A percentile compares a stretch with the other conserved stretches of the same genome.
Conservation (phyloP, 2,113 vertebrate species). For the Struthidea cinerea region DNA sequence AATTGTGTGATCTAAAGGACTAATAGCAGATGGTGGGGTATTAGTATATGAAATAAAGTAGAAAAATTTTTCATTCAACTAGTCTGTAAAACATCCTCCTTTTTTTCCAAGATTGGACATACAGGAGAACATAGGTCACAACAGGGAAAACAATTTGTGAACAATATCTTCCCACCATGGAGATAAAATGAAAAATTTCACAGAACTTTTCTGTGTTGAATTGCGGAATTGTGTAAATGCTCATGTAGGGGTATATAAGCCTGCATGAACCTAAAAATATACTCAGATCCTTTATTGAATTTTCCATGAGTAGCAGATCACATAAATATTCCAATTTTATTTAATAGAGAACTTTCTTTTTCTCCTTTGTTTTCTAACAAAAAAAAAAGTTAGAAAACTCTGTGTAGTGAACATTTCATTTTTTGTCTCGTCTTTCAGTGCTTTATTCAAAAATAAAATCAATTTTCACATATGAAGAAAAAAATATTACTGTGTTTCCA, state of each 20-base stretch:
- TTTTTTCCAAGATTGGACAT: not conserved
- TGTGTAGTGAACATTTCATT: not conserved
- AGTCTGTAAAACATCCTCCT: not conserved
- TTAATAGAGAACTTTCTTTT: not conserved
- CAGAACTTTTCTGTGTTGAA: not conserved
- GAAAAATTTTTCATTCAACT: not conserved
- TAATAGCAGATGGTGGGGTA: not conserved
- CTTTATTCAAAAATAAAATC: not conserved
- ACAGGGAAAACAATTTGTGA: not conserved
- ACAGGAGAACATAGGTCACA: not conserved
- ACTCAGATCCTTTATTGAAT: not conserved
- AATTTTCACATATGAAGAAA: not conserved
- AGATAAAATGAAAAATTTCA: not conserved
- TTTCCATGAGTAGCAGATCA: not conserved
- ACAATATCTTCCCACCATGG: rapidly evolving
- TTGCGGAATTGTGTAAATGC: not conserved
- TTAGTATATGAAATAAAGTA: not conserved
- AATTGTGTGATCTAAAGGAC: not conserved
- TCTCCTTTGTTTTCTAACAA: not conserved
- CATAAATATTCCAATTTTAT: not conserved
- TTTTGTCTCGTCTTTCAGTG: not conserved
- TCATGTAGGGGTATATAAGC: not conserved
- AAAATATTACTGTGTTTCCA: not conserved
- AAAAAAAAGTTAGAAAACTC: not conserved
- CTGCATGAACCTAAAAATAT: not conserved